Evolutionary conservation across 2,797 vertebrate species (phyloP), one percentile per base, ranked within the genome.

Genomic region (Sebastes goodei): DNA sequence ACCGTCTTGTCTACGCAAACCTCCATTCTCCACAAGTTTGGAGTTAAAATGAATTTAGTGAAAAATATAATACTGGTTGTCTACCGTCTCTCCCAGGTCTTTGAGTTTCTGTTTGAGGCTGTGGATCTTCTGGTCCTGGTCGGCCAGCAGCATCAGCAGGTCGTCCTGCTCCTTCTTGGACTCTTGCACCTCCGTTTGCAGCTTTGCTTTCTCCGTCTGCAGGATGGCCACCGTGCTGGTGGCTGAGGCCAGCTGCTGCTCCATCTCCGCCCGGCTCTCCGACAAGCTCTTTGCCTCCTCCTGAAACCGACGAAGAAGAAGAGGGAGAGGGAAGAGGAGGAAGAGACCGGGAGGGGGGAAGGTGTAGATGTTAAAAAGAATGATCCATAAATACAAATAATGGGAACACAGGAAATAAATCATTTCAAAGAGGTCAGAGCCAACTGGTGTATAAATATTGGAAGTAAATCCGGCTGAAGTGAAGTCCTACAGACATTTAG

Each of bases 91-190:
- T 85, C 99, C 99, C 27, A 99, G 96, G 62, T 95, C 95, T 93
- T 98, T 98, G 78, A 99, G 92, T 78, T 72, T 97, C 71, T 94
- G 93, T 90, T 97, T 99, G 66, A 99, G 93, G 2, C 77, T 89
- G 81, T 96, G 76, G 63, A 99, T 97, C 86, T 99, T 99, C 95
- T 98, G 98, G 93, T 99, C 99, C 91, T 99, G 99, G 93, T 99
- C 99, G 2, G 99, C 98, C 71, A 99, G 92, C 78, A 99, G 96
- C 93, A 99, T 97, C 67, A 99, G 94, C 21, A 99, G 96, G 89
- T 99, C 98, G 27, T 99, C 99, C 87, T 99, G 99, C 74, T 99
- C 99, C 87, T 99, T 99, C 92, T 97, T 99, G 7, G 98, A 98
- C 78, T 99, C 97, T 1, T 95, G 92, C 25, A 99, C 93, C 42